These are phyloP conservation scores for Rattus rattus DNA, from an alignment of 2,113 vertebrate genomes.

Conservation along the genomic window DNA sequence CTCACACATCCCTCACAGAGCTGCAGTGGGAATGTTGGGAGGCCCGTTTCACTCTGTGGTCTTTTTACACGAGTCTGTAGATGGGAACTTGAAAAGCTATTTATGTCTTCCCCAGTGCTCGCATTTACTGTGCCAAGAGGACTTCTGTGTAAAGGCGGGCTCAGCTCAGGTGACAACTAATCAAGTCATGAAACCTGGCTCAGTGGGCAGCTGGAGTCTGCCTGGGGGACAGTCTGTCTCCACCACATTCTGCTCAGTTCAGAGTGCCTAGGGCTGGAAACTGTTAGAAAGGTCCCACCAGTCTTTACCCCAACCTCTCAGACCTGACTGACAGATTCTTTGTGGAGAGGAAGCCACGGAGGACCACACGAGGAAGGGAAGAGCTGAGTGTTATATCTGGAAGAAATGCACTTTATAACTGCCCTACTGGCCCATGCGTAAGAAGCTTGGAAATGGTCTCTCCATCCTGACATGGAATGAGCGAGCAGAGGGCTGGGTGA, in stretches of 20 bases:
- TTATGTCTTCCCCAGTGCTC: neutral
- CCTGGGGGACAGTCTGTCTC: too few species aligned
- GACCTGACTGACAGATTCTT: neutral
- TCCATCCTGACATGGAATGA: neutral
- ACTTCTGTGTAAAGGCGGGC: neutral
- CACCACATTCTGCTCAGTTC: neutral
- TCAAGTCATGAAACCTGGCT: neutral
- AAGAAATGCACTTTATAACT: neutral
- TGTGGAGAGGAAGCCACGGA: neutral
- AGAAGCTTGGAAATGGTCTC: neutral
- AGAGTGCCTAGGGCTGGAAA: neutral
- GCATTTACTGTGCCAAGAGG: too few species aligned
- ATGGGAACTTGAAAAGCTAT: neutral
- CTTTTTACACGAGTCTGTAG: neutral
- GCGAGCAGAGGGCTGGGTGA: neutral
- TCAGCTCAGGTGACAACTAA: neutral
- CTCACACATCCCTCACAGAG: neutral
- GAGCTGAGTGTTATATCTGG: neutral
- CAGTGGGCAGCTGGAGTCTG: neutral
- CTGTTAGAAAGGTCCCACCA: neutral
- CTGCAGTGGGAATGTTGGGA: neutral
- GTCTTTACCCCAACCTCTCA: neutral
- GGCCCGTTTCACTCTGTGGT: neutral
- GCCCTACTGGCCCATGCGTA: neutral
- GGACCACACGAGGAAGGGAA: rapidly evolving